Evolutionary conservation across 2,113 vertebrate genomes (phyloP).

Genomic region (Eulacestoma nigropectus): DNA sequence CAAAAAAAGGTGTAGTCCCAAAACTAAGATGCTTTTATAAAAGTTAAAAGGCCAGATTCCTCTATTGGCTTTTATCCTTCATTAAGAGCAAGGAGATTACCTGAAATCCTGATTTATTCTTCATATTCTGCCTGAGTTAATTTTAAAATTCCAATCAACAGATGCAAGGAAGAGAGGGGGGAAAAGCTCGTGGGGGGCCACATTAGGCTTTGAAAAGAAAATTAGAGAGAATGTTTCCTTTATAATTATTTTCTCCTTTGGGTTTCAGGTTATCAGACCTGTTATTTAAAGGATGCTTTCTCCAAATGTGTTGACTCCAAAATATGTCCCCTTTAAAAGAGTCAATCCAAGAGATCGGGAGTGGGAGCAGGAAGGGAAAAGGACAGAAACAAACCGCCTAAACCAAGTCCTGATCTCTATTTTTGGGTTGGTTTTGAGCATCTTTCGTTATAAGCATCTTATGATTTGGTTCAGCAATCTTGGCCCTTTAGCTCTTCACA

Average conservation of each 20-base stretch:
- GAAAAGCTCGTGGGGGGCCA: neutral
- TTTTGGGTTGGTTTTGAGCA: neutral
- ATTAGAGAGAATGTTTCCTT: constrained; percentile 6
- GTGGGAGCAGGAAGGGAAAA: neutral
- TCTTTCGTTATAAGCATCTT: constrained; percentile 4
- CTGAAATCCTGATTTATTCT: constrained; percentile 46
- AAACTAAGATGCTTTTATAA: constrained; percentile 42
- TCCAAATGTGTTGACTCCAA: neutral
- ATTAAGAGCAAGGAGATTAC: constrained; percentile 53
- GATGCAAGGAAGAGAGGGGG: constrained; percentile 14
- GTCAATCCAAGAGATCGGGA: neutral
- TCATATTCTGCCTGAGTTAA: constrained; percentile 59
- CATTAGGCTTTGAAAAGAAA: neutral
- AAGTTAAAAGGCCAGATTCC: constrained; percentile 53
- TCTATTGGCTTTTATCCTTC: constrained; percentile 64
- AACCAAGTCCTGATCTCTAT: neutral
- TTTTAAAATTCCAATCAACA: constrained; percentile 52
- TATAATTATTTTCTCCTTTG: neutral
- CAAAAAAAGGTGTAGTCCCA: neutral
- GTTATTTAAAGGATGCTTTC: neutral
- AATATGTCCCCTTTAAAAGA: neutral
- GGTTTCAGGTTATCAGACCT: neutral
- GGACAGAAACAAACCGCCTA: neutral
- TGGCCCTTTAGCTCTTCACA: neutral
- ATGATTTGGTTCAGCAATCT: neutral